Evolutionary conservation across 2,797 vertebrate species (phyloP), one percentile per base, ranked within the genome.

Genomic region (Molossus alvarezi): DNA sequence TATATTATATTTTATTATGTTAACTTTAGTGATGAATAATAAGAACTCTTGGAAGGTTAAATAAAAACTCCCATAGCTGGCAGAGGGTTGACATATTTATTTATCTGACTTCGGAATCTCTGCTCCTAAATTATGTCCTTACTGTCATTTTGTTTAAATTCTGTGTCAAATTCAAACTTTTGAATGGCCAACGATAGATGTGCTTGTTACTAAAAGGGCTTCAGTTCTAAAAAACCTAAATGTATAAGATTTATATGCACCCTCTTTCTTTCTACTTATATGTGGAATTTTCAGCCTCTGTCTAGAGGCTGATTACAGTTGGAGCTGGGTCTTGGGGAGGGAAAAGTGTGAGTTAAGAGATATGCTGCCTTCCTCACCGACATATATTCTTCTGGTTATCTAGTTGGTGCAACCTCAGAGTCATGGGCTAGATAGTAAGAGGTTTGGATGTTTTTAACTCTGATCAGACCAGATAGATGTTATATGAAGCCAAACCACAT

Each of bases 1-100:
- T 79, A 53, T 7, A 72, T 48, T 87, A 45, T 67, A 72, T 95
- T 93, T 94, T 62, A 77, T 76, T 65, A 65, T 79, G 33, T 73
- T 64, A 9, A 92, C 41, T 79, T 2, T 65, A 75, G 15, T 72
- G 4, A 41, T 75, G 67, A 94, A 72, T 72, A 88, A 65, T 73
- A 37, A 55, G 25, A 95, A 53, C 10, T 21, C 17, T 48, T 53
- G 17, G 25, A 67, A 83, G 3, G 8, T 11, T 86, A 23, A 81
- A 58, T 90, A 23, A 77, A 94, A 83, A 21, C 15, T 23, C 89
- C 8, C 58, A 15, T 6, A 7, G 15, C 76, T 76, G 51, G n/a
- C 45, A 10, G 12, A 81, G 9, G 8, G 6, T 21, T 95, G 79
- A 48, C 15, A 85, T 67, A 60, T 15, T 29, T 1, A 71, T 45